These are phyloP conservation scores for Zoanthus gigantus DNA, from an alignment of 92 coral and sea anemone genomes.

Conservation along the genomic window DNA sequence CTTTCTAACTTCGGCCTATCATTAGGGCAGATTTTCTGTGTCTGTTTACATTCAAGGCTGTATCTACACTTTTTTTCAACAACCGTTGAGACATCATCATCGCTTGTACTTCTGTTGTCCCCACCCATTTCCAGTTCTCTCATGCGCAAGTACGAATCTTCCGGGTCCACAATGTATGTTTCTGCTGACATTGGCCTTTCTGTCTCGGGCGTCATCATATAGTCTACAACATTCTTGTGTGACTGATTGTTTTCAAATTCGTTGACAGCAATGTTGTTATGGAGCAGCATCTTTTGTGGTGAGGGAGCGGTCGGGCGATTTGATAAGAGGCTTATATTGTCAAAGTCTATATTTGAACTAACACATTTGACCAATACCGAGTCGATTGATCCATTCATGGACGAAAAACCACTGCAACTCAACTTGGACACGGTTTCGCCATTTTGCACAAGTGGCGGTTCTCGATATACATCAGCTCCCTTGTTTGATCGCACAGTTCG, in stretches of 20 bases:
- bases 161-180: conserved; percentile 17
- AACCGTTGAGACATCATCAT: not conserved
- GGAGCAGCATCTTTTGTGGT: not conserved
- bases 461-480: not conserved
- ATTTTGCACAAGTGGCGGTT: not conserved
- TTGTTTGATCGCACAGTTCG: conserved; percentile 14
- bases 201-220: not conserved
- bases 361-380: conserved; percentile 5
- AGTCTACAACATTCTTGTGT: not conserved
- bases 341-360: not conserved
- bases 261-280: not conserved
- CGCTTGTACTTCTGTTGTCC: not conserved
- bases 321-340: not conserved
- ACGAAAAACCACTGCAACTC: not conserved
- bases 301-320: conserved; percentile 24
- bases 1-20: not conserved
- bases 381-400: conserved; percentile 8
- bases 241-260: not conserved
- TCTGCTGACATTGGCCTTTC: conserved; percentile 9
- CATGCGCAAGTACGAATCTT: conserved; percentile 31
- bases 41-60: not conserved
- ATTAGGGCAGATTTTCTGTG: not conserved
- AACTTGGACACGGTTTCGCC: not conserved
- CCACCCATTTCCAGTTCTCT: not conserved
- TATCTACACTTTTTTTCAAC: not conserved